Conservation (phyloP, 64 coral and sea anemone species). For the Cladopsammia gracilis region DNA sequence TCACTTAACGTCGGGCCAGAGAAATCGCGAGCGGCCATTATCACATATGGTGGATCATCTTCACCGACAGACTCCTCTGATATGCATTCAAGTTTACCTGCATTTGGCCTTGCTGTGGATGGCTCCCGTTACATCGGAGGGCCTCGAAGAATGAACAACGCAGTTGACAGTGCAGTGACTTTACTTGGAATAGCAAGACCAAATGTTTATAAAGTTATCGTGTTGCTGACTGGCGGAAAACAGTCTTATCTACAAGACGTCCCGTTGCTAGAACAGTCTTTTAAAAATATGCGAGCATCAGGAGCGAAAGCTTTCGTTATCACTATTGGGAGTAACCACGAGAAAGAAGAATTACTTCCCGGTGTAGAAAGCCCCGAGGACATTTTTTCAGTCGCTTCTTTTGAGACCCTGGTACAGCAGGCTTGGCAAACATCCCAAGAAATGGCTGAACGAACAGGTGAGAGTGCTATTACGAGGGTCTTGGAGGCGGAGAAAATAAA, state of each 20-base stretch:
- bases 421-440: conserved; percentile 33
- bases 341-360: conserved; percentile 16
- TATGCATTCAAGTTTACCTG: not conserved
- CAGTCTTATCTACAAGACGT: not conserved
- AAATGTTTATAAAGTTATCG: not conserved
- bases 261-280: not conserved
- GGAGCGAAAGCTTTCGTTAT: conserved; percentile 31
- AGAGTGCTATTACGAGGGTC: not conserved
- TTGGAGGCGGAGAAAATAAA: too few relatives aligned
- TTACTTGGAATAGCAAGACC: not conserved
- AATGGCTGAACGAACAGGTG: conserved; percentile 66
- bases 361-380: conserved; percentile 22
- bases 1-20: conserved; percentile 43
- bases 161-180: not conserved
- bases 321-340: conserved; percentile 17
- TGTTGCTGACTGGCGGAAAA: conserved; percentile 25
- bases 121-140: conserved; percentile 37
- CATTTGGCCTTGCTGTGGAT: conserved; percentile 35
- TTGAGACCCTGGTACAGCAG: conserved; percentile 3
- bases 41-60: conserved; percentile 17
- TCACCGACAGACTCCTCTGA: not conserved
- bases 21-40: conserved; percentile 57
- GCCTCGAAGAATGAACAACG: conserved; percentile 25
- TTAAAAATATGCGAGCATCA: conserved; percentile 20
- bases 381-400: conserved; percentile 51